These are phyloP conservation scores for Melipona bicolor DNA, from an alignment of 2,888 invertebrate species.

Conservation along the genomic window DNA sequence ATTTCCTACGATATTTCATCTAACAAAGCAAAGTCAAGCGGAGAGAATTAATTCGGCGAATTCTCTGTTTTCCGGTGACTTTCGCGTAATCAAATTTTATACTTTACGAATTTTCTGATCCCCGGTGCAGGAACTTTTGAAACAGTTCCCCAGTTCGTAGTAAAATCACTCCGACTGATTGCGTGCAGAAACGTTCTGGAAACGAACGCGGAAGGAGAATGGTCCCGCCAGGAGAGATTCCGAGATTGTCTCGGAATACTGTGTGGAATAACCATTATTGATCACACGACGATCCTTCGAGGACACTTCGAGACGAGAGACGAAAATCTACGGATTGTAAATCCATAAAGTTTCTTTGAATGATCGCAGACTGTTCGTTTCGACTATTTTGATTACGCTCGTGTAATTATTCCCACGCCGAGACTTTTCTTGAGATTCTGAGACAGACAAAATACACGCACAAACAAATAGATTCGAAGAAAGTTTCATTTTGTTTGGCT, in stretches of 20 bases:
- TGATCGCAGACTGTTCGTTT: neutral
- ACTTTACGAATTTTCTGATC: neutral
- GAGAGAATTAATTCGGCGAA: neutral
- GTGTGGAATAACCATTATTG: slow-evolving; percentile 1
- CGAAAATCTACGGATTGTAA: neutral
- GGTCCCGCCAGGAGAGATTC: neutral
- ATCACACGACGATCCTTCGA: neutral
- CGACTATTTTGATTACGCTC: neutral
- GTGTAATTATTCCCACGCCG: too few species aligned
- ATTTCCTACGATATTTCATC: neutral
- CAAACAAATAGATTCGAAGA: too few species aligned
- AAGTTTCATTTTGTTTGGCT: too few species aligned
- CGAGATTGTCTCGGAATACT: neutral
- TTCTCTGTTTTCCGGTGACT: neutral
- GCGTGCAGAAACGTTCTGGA: neutral
- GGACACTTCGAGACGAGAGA: neutral
- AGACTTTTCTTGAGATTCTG: neutral
- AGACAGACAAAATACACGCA: neutral
- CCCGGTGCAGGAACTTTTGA: neutral
- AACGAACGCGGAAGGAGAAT: neutral
- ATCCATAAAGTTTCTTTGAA: neutral
- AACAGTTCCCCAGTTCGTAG: slow-evolving; percentile 1
- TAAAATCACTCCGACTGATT: slow-evolving; percentile 12
- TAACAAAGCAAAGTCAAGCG: neutral
- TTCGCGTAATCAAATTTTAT: neutral